phyloP scores from a whole-genome alignment of 2,113 vertebrate genomes.

The Ptilorrhoa leucosticta region DNA sequence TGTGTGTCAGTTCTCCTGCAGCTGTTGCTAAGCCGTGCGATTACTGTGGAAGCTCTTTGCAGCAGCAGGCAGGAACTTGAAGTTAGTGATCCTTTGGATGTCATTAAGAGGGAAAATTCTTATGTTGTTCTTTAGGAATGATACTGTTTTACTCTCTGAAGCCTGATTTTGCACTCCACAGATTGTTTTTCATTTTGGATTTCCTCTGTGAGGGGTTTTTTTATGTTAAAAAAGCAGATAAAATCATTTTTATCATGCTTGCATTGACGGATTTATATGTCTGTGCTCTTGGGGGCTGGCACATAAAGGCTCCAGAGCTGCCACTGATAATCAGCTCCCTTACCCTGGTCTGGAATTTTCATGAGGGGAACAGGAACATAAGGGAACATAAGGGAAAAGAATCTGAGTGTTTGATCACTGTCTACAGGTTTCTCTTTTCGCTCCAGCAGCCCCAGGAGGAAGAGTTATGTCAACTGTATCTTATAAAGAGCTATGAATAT shows the following conservation, averaged over 20 bases:
- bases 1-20: conserved; percentile 24
- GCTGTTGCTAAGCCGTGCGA: conserved; percentile 46
- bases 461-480: conserved; percentile 44
- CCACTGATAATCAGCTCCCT: not conserved
- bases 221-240: conserved; percentile 3
- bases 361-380: not conserved
- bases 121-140: conserved; percentile 40
- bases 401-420: not conserved
- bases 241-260: not conserved
- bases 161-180: not conserved
- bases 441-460: not conserved
- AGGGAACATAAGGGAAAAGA: not conserved
- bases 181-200: conserved; percentile 1
- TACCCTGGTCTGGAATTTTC: not conserved
- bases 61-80: conserved; percentile 62
- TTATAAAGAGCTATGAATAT: conserved; percentile 2
- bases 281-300: not conserved
- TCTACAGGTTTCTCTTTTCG: not conserved
- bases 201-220: not conserved
- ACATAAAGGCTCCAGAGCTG: not conserved
- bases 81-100: conserved; percentile 52
- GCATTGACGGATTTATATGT: conserved; percentile 23
- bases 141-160: conserved; percentile 37
- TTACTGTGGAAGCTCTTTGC: conserved; percentile 31
- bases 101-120: conserved; percentile 21